phyloP scores from a whole-genome alignment of 2,797 vertebrate species.

The Micrastur ruficollis region DNA sequence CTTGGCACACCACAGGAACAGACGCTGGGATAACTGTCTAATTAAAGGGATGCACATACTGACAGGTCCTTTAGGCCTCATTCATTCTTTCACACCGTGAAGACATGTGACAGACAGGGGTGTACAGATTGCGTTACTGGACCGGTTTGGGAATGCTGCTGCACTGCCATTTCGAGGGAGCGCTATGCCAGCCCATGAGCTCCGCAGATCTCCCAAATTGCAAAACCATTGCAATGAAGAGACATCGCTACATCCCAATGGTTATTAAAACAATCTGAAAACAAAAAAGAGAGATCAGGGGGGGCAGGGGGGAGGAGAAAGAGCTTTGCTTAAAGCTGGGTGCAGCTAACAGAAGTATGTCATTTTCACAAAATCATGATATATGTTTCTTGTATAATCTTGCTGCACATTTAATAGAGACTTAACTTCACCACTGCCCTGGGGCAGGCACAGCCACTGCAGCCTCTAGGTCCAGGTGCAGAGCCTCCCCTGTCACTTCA shows the following conservation, averaged over 20 bases:
- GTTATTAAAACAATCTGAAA: background rate
- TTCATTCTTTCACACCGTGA: background rate
- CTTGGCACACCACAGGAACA: background rate
- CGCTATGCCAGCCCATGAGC: background rate
- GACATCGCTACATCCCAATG: background rate
- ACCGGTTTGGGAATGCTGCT: background rate
- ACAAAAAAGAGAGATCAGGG: background rate
- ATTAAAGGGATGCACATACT: background rate
- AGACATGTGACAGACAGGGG: background rate
- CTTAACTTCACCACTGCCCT: background rate
- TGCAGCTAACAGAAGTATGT: background rate
- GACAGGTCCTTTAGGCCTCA: background rate
- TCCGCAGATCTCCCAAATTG: background rate
- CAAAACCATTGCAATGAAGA: background rate
- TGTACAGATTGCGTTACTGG: no score
- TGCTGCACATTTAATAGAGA: background rate
- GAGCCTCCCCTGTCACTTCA: background rate
- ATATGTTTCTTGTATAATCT: no score
- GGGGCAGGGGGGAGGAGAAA: fast-evolving
- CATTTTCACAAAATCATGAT: background rate
- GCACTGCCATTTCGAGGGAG: background rate
- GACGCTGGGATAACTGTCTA: background rate
- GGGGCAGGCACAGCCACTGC: background rate
- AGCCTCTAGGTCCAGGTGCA: background rate
- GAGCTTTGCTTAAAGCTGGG: background rate